Conservation (phyloP, 2,797 vertebrate genomes). For the Acropternis orthonyx region DNA sequence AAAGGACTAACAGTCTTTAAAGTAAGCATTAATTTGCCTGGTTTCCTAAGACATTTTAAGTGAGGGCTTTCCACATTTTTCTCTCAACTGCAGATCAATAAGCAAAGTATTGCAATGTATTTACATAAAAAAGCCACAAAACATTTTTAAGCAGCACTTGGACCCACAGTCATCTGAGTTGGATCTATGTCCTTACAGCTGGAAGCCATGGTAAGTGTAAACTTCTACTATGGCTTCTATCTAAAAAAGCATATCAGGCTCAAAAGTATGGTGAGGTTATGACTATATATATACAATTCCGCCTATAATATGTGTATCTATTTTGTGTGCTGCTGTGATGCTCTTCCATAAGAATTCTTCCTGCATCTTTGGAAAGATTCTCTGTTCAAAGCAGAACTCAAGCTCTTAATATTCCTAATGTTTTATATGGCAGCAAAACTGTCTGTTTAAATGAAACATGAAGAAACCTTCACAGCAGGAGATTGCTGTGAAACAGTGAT, state of each 20-base stretch:
- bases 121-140: background rate
- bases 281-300: background rate
- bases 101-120: background rate
- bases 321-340: background rate
- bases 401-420: background rate
- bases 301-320: too few species aligned
- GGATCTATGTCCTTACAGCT: background rate
- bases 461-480: constrained; percentile 1
- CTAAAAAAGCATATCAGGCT: background rate
- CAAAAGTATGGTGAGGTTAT: background rate
- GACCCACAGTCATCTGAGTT: background rate
- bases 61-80: background rate
- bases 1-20: background rate
- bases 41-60: background rate
- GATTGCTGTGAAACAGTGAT: constrained; percentile 4
- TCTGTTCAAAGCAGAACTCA: background rate
- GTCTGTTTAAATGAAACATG: constrained; percentile 26
- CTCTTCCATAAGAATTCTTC: background rate
- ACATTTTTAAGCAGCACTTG: background rate
- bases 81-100: background rate
- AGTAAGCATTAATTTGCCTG: background rate
- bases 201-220: background rate
- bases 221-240: background rate
- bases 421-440: constrained; percentile 12
- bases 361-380: background rate